Evolutionary conservation across 1,140 invertebrate genomes (phyloP).

Genomic region (Triops longicaudatus): DNA sequence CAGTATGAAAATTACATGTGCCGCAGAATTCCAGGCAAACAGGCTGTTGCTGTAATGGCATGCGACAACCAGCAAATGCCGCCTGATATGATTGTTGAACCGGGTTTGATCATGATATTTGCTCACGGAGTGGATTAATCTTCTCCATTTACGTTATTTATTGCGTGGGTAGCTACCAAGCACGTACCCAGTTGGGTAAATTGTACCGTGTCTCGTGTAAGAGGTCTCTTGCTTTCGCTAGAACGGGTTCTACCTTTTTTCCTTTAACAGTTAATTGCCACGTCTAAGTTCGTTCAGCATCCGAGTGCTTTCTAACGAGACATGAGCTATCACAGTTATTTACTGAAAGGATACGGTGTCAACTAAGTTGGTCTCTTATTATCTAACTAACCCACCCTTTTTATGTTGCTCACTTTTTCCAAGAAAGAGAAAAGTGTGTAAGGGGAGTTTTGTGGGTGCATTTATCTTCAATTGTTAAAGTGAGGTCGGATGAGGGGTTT

Average conservation of each 20-base stretch:
- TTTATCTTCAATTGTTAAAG: not conserved
- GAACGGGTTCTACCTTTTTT: too few relatives aligned
- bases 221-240: too few relatives aligned
- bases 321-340: too few relatives aligned
- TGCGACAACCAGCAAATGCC: constrained; percentile 92
- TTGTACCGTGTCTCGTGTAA: too few relatives aligned
- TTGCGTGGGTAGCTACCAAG: too few relatives aligned
- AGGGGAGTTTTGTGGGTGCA: not conserved
- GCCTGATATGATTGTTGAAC: constrained; percentile 90
- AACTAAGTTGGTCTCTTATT: too few relatives aligned
- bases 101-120: constrained; percentile 97
- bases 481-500: not conserved
- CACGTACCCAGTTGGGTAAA: too few relatives aligned
- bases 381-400: too few relatives aligned
- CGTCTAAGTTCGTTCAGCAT: too few relatives aligned
- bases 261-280: too few relatives aligned
- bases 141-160: not conserved
- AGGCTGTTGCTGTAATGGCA: constrained; percentile 86
- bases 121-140: constrained; percentile 80
- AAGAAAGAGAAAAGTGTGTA: not conserved
- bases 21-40: constrained; percentile 85
- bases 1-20: constrained; percentile 91
- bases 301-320: too few relatives aligned
- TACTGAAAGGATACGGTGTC: too few relatives aligned
- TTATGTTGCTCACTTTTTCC: not conserved